Evolutionary conservation across 2,113 vertebrate species (phyloP), one percentile per base, ranked within the genome.

Genomic region (Chlorodrepanis virens): DNA sequence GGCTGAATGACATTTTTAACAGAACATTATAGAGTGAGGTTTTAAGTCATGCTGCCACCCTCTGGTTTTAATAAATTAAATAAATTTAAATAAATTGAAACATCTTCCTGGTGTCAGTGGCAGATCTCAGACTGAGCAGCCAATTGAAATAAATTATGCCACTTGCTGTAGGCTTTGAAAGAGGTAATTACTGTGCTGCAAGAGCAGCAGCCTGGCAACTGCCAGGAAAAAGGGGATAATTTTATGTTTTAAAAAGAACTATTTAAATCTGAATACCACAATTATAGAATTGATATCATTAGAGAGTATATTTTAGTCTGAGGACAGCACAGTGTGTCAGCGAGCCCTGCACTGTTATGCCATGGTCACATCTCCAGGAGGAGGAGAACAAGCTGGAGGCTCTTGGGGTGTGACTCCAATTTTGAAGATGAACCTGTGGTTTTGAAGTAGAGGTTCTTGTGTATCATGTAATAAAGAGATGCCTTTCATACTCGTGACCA

Each of bases 221-320:
- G 80, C 63, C 49, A 84, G 74, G 81, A n/a, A 59, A 93, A 94
- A 84, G 40, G 88, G 57, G 92, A 45, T 88, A 56, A 52, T 90
- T 52, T 86, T 39, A 45, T 93, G 78, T 77, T 94, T 92, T 56
- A 82, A 82, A 90, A 92, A 83, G 86, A 85, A 33, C 76, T 44
- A 22, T 75, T 96, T 82, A 68, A 89, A 70, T 50, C 29, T 81
- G 69, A 87, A 71, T 57, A 44, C 50, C 35, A 11, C 78, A 61
- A 83, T 92, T 92, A 86, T 1, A 70, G 76, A 85, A 90, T 15
- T 65, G 86, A 76, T 93, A 56, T 31, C 72, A 83, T 83, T 81
- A 89, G 5, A 3, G 64, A 67, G 21, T 23, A 2, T 54, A 45
- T 81, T 80, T 88, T 21, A 88, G 67, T 18, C 2, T 35, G 27